A percentile compares a stretch with the other conserved stretches of the same genome.
These are phyloP conservation scores for Acrossocheilus wenchowensis DNA, from an alignment of 2,797 vertebrate species.

Conservation along the genomic window DNA sequence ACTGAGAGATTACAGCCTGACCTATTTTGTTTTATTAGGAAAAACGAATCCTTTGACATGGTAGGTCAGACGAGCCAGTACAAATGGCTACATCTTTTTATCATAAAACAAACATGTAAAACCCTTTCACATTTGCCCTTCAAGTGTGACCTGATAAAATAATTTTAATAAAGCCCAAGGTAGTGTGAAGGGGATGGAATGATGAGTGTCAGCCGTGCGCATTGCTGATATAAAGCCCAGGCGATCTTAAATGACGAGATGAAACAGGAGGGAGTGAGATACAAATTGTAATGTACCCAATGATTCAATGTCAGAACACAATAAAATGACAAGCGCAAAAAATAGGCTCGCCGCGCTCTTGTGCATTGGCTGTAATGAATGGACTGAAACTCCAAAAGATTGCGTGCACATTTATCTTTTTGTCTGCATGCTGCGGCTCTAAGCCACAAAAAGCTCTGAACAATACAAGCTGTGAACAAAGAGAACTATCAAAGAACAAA, in stretches of 20 bases:
- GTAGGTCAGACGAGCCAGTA: constrained; percentile 39
- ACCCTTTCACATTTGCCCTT: constrained; percentile 43
- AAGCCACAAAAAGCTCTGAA: constrained; percentile 50
- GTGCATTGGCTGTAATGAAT: constrained; percentile 53
- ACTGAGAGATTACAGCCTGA: constrained; percentile 58
- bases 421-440: constrained; percentile 50
- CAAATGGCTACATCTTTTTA: constrained; percentile 34
- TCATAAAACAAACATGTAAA: constrained; percentile 36
- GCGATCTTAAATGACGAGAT: constrained; percentile 39
- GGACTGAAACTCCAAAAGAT: constrained; percentile 51
- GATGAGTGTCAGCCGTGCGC: neutral
- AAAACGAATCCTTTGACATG: constrained; percentile 52
- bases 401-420: constrained; percentile 56
- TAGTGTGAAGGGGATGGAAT: neutral
- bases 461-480: constrained; percentile 58
- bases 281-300: constrained; percentile 57
- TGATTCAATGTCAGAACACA: constrained; percentile 50
- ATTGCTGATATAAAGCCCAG: neutral
- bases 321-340: constrained; percentile 50
- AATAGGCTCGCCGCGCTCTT: constrained; percentile 39
- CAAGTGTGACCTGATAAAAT: constrained; percentile 25
- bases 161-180: constrained; percentile 21
- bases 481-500: constrained; percentile 54
- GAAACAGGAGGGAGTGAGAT: constrained; percentile 28
- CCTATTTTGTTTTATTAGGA: constrained; percentile 58